Evolutionary conservation across 2,797 vertebrate genomes (phyloP).

Genomic region (Pantherophis alleghaniensis): DNA sequence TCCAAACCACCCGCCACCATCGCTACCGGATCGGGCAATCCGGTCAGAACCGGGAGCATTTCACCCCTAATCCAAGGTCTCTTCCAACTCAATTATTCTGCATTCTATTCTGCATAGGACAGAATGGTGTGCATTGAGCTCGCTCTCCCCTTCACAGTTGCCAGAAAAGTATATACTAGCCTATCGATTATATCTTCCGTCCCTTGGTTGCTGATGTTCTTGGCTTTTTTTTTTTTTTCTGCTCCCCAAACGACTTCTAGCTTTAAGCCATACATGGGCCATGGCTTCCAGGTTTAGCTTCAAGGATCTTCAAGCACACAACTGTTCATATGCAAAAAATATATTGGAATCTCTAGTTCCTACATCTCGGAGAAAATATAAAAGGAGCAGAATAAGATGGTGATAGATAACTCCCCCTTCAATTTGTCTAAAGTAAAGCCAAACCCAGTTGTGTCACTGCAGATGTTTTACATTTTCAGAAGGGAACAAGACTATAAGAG

Average conservation of each 20-base stretch:
- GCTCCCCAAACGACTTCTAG: neutral
- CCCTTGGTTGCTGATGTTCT: neutral
- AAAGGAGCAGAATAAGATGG: neutral
- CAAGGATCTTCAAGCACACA: neutral
- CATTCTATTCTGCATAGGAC: neutral
- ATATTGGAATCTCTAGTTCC: neutral
- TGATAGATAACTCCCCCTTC: neutral
- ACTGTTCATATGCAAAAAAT: neutral
- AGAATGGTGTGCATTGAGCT: neutral
- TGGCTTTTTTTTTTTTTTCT: neutral
- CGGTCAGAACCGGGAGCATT: too few relatives aligned
- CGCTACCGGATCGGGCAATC: too few relatives aligned
- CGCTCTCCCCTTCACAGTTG: neutral
- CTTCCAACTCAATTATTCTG: neutral
- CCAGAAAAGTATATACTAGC: neutral
- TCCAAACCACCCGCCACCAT: too few relatives aligned
- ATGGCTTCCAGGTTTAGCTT: neutral
- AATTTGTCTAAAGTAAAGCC: neutral
- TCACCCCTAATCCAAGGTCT: neutral
- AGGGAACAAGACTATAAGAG: neutral
- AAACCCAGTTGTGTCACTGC: neutral
- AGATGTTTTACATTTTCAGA: neutral
- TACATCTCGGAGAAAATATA: neutral
- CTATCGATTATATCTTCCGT: neutral
- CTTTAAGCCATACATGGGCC: neutral